These are phyloP conservation scores for Drosophila rufa DNA, from an alignment of 1,140 invertebrate species.

Conservation along the genomic window DNA sequence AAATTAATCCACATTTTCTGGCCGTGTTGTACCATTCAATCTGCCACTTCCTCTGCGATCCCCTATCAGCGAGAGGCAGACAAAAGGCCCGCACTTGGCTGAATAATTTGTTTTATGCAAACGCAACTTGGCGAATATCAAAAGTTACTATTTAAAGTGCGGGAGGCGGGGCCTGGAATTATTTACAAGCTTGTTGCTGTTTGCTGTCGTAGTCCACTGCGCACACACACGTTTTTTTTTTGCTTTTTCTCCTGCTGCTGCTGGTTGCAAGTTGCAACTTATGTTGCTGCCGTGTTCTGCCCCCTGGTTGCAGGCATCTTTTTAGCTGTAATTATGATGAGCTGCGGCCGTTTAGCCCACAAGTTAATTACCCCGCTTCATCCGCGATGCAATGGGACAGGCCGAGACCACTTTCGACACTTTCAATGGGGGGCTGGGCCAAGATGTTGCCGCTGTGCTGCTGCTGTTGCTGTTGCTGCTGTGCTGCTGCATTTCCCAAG, in stretches of 20 bases:
- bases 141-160: constrained; percentile 42
- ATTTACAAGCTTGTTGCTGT: constrained; percentile 63
- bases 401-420: constrained; percentile 65
- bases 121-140: constrained; percentile 46
- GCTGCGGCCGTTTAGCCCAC: constrained; percentile 70
- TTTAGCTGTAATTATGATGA: constrained; percentile 74
- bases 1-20: background rate
- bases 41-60: constrained; percentile 38
- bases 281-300: constrained; percentile 51
- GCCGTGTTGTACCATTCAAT: constrained; percentile 14
- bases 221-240: constrained; percentile 39
- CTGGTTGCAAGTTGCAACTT: constrained; percentile 47
- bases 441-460: constrained; percentile 16
- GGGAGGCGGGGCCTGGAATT: constrained; percentile 16
- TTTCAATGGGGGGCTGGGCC: constrained; percentile 51
- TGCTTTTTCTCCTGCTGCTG: background rate
- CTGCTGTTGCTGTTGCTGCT: background rate
- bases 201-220: constrained; percentile 45
- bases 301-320: constrained; percentile 56
- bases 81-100: constrained; percentile 49
- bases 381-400: constrained; percentile 44
- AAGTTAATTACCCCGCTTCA: constrained; percentile 72
- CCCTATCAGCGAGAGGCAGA: constrained; percentile 30
- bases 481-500: constrained; percentile 60
- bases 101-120: constrained; percentile 54